A percentile compares a stretch with the other conserved stretches of the same genome.
Evolutionary conservation across 2,888 invertebrate species (phyloP).

Genomic region (Hyposoter didymator): DNA sequence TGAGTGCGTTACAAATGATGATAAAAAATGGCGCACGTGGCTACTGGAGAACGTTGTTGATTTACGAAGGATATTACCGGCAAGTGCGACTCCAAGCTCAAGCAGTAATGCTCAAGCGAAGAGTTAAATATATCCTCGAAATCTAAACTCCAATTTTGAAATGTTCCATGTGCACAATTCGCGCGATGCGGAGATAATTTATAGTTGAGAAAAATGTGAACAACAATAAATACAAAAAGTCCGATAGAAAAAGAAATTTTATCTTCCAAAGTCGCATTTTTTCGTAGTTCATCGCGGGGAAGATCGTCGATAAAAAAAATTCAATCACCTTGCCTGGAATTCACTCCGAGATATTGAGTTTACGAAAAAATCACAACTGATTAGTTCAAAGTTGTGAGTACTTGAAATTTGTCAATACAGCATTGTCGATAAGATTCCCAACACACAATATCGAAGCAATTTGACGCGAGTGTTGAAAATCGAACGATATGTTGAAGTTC

Average conservation of each 20-base stretch:
- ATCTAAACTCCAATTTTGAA: slow-evolving; percentile 58
- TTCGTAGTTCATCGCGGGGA: not conserved
- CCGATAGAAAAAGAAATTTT: not conserved
- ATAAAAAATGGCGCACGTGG: slow-evolving; percentile 52
- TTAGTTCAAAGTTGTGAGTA: not conserved
- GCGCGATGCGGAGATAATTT: not conserved
- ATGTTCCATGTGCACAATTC: slow-evolving; percentile 34
- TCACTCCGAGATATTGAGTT: not conserved
- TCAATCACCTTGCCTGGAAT: not conserved
- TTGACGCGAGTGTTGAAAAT: not conserved
- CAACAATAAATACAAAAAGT: not conserved
- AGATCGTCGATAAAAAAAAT: not conserved
- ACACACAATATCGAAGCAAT: not conserved
- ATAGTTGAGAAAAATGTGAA: not conserved
- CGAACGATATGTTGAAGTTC: not conserved
- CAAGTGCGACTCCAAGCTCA: slow-evolving; percentile 39
- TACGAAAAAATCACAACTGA: not conserved
- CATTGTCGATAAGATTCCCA: slow-evolving; percentile 1
- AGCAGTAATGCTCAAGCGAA: slow-evolving; percentile 40
- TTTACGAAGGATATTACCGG: slow-evolving; percentile 53
- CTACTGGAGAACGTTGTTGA: slow-evolving; percentile 43
- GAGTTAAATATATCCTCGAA: slow-evolving; percentile 65
- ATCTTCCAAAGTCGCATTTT: not conserved
- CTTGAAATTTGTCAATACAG: not conserved
- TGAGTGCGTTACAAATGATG: slow-evolving; percentile 36